Base-by-base conservation (phyloP, 2,797 vertebrate species). In the Myiotriccus ornatus region DNA sequence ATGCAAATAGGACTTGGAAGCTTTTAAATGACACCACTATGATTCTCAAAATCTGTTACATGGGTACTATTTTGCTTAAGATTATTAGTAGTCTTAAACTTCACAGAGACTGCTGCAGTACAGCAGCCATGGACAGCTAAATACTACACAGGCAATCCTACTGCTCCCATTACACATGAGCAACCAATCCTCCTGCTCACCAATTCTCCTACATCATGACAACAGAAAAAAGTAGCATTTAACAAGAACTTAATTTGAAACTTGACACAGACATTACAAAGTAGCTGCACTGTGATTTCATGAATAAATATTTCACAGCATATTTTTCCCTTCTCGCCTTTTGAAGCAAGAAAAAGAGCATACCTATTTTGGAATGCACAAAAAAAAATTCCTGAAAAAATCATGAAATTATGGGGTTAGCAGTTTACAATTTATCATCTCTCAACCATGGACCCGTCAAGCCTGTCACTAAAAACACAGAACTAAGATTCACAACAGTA, bases 321-420 rank as follows among this genome's bases (percentile, higher is more conserved):
- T 18, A 60, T 32, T 67, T 55, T 57, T 28, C 5, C 57, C 18
- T 59, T 84, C 50, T 69, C 22, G n/a, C 2, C 5, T 87, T 57
- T 3, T 52, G n/a, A 84, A 92, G 9, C 14, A 77, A 79, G 32
- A 43, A n/a, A 23, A 50, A 80, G 17, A 84, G 2, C 9, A 75
- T 5, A 34, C 0, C 3, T 53, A 57, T 43, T 53, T 56, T 56
- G 50, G 28, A 81, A 64, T 0, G 0, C 34, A 39, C 10, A 18
- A 57, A 80, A 44, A 59, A 19, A 11, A 4, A 5, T 9, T 50
- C 9, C 21, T 44, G n/a, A 89, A 79, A 92, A 35, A 74, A 15
- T 1, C 0, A 50, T 11, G 4, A 73, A 84, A 23, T 24, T 17
- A 63, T 16, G 24, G 35, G 7, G 2, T 60, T 85, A 77, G 55